A percentile compares a stretch with the other conserved stretches of the same genome.
Evolutionary conservation across 2,113 vertebrate species (phyloP).

Genomic region (Rhabdornis inornatus): DNA sequence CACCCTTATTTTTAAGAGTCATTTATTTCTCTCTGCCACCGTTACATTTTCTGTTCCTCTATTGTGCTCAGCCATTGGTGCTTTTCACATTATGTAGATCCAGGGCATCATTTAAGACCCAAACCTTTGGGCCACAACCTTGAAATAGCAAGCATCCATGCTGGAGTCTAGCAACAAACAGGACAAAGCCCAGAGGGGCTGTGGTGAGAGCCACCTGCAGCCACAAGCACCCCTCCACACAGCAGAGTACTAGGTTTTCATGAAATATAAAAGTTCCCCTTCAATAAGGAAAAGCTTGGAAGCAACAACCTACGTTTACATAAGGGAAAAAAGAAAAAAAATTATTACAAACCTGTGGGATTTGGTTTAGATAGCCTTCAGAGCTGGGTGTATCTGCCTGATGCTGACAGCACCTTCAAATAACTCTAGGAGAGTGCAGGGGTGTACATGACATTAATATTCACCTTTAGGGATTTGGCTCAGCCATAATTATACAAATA

Average conservation of each 20-base stretch:
- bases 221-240: background rate
- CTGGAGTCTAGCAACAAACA: background rate
- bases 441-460: background rate
- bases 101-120: background rate
- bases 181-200: background rate
- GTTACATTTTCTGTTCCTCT: background rate
- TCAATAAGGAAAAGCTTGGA: background rate
- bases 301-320: fast-evolving
- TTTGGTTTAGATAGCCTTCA: background rate
- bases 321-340: background rate
- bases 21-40: background rate
- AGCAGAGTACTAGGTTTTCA: background rate
- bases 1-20: too few relatives aligned
- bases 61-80: background rate
- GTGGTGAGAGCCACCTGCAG: background rate
- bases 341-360: background rate
- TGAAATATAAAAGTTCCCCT: background rate
- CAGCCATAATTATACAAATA: background rate
- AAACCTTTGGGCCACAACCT: background rate
- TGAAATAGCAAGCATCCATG: background rate
- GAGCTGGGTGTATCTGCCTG: background rate
- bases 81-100: background rate
- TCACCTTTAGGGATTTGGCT: background rate
- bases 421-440: background rate
- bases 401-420: background rate